A percentile compares a stretch with the other conserved stretches of the same genome.
phyloP scores from a whole-genome alignment of 1,140 invertebrate species.

The Thalassaphorura encarpata region DNA sequence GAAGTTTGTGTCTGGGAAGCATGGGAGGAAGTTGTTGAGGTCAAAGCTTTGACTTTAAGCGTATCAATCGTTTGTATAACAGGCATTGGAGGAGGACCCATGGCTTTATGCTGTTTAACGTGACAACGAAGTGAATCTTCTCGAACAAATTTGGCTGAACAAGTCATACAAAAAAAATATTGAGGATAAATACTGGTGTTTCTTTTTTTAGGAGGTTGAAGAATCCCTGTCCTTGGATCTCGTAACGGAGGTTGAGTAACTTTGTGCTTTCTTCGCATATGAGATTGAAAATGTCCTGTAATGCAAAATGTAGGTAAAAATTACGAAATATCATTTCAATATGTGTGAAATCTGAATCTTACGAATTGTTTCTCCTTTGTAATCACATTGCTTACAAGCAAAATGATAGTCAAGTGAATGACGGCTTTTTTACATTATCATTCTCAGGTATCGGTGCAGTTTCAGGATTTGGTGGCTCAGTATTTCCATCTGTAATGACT shows the following conservation, averaged over 20 bases:
- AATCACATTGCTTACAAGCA: not conserved
- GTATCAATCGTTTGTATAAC: not conserved
- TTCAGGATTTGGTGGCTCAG: not conserved
- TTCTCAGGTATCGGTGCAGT: not conserved
- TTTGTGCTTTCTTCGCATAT: constrained; percentile 14
- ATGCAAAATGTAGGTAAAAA: not conserved
- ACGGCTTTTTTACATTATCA: not conserved
- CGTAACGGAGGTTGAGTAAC: not conserved
- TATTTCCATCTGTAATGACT: too few species aligned
- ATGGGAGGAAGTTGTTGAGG: too few species aligned
- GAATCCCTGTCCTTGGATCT: not conserved
- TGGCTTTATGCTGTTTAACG: constrained; percentile 25
- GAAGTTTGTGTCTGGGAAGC: too few species aligned
- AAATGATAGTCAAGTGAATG: not conserved
- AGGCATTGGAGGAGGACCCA: not conserved
- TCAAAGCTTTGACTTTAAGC: too few species aligned
- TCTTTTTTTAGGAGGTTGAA: not conserved
- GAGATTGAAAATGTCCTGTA: constrained; percentile 14
- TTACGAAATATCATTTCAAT: not conserved
- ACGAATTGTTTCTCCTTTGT: not conserved
- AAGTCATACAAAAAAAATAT: not conserved
- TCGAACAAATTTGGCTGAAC: constrained; percentile 18
- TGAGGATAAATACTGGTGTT: not conserved
- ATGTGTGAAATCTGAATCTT: not conserved
- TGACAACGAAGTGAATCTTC: constrained; percentile 25